Percentiles rank a stretch among this genome's conserved stretches.
These are phyloP conservation scores for Rhinoraja longicauda DNA, from an alignment of 2,797 vertebrate species.

Conservation along the genomic window DNA sequence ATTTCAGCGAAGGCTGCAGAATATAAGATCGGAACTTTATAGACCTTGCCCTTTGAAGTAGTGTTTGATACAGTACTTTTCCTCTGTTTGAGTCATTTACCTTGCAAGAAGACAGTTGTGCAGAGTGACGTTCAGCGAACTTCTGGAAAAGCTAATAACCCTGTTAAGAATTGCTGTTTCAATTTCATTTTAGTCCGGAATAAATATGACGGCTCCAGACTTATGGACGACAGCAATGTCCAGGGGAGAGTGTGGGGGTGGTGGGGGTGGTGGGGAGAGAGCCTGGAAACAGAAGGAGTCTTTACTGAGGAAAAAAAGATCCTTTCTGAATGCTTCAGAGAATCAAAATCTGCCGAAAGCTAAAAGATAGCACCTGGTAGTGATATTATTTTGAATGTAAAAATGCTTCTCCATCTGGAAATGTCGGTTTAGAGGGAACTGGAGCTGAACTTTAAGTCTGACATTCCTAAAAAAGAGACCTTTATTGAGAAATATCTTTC, in stretches of 20 bases:
- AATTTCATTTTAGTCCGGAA: background rate
- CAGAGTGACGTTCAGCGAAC: background rate
- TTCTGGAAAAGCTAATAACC: background rate
- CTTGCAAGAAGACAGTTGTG: background rate
- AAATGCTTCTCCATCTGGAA: background rate
- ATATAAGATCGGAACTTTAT: background rate
- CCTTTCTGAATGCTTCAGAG: background rate
- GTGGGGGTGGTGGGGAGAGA: too few relatives aligned
- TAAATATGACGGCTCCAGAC: background rate
- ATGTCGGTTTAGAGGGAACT: background rate
- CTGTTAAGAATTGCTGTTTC: background rate
- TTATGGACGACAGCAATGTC: background rate
- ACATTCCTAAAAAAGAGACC: background rate
- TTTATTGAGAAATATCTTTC: background rate
- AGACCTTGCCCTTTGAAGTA: background rate
- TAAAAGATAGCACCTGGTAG: background rate
- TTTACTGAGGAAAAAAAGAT: background rate
- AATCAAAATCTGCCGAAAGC: background rate
- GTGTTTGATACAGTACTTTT: background rate
- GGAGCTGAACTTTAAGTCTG: background rate
- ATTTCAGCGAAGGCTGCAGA: background rate
- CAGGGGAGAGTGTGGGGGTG: background rate
- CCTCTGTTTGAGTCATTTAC: background rate
- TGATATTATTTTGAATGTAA: too few relatives aligned
- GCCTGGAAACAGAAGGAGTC: background rate